phyloP scores from a whole-genome alignment of 1,140 invertebrate genomes.

The Neuroterus valhalla region DNA sequence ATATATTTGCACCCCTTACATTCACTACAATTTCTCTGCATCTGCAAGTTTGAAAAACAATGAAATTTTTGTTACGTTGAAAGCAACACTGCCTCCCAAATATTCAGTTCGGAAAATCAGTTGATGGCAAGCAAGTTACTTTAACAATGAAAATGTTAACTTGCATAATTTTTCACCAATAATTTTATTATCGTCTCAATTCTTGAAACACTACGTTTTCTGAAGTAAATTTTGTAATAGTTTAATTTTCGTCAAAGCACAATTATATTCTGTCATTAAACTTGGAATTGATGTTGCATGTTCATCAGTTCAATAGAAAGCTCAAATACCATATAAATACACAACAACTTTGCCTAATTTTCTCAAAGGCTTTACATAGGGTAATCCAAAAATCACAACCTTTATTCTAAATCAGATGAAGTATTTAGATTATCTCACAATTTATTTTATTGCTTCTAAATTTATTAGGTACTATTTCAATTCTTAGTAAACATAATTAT shows the following conservation, averaged over 20 bases:
- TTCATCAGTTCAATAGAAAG: no score
- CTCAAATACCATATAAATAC: slow-evolving; percentile 9
- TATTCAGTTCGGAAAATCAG: slow-evolving; percentile 1
- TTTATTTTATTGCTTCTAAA: neutral
- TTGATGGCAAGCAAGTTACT: neutral
- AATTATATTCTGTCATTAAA: slow-evolving; percentile 18
- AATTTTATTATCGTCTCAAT: slow-evolving; percentile 3
- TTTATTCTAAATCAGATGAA: neutral
- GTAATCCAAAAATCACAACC: slow-evolving; percentile 20
- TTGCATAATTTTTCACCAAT: neutral
- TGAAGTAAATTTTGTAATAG: slow-evolving; percentile 21
- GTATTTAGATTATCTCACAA: neutral
- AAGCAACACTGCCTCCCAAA: slow-evolving; percentile 22
- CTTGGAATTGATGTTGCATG: neutral
- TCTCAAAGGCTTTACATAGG: neutral
- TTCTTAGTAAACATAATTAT: neutral
- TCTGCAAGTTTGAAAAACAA: neutral
- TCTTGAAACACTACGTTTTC: slow-evolving; percentile 1
- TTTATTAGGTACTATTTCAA: neutral
- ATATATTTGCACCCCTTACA: neutral
- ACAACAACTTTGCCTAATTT: slow-evolving; percentile 12
- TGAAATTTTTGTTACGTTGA: slow-evolving; percentile 18
- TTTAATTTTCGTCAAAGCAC: slow-evolving; percentile 17
- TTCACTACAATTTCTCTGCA: slow-evolving; percentile 10
- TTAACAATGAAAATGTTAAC: slow-evolving; percentile 5